These are phyloP conservation scores for Opisthocomus hoazin DNA, from an alignment of 2,113 vertebrate genomes.

Conservation along the genomic window DNA sequence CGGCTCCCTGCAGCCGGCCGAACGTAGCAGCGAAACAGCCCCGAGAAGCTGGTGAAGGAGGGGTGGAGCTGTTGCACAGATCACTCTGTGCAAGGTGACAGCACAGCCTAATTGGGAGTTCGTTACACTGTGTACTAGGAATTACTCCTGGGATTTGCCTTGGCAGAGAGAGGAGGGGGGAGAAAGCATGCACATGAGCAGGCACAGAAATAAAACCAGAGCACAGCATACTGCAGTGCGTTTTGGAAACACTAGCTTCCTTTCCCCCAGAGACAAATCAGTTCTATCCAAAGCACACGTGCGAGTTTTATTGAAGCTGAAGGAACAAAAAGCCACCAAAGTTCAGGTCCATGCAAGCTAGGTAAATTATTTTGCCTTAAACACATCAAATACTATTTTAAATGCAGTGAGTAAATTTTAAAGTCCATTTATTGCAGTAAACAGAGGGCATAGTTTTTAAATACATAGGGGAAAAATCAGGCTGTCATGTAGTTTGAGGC, in stretches of 20 bases:
- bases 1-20: not conserved
- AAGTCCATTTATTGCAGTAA: not conserved
- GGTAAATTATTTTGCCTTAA: not conserved
- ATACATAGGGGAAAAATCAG: not conserved
- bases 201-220: slow-evolving; percentile 12
- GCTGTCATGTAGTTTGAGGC: not conserved
- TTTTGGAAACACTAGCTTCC: not conserved
- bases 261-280: not conserved
- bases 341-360: not conserved
- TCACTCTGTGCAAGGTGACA: not conserved
- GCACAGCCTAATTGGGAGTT: not conserved
- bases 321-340: not conserved
- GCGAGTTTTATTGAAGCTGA: not conserved
- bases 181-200: not conserved
- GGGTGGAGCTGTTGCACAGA: not conserved
- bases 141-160: slow-evolving; percentile 43
- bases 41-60: not conserved
- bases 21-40: not conserved
- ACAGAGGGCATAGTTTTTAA: not conserved
- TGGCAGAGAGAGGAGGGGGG: not conserved
- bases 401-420: not conserved
- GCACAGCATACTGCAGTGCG: not conserved
- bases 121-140: slow-evolving; percentile 14
- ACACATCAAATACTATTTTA: not conserved
- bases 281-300: not conserved